phyloP scores from a whole-genome alignment of 1,140 invertebrate species.

The Saccostrea cuccullata region DNA sequence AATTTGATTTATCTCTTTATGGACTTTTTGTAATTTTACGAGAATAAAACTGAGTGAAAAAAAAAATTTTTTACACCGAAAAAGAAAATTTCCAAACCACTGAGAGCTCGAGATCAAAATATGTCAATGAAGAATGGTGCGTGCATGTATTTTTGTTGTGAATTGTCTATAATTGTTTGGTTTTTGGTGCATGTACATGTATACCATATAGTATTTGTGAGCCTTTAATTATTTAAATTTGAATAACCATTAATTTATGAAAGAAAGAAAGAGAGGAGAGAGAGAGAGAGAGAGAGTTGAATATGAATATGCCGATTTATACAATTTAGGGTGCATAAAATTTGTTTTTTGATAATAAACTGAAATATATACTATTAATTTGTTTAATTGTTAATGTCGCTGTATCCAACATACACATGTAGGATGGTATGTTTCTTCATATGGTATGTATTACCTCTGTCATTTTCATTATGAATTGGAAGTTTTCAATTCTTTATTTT shows the following conservation, averaged over 20 bases:
- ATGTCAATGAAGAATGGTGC: too few relatives aligned
- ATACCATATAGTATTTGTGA: not conserved
- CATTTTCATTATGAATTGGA: too few relatives aligned
- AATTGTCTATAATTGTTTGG: not conserved
- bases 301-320: not conserved
- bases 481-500: too few relatives aligned
- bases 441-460: too few relatives aligned
- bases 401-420: not conserved
- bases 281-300: not conserved
- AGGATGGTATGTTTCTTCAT: not conserved
- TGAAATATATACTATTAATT: not conserved
- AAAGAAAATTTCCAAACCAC: too few relatives aligned
- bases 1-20: not conserved
- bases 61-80: not conserved
- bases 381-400: not conserved
- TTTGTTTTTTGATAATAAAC: not conserved
- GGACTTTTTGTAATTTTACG: not conserved
- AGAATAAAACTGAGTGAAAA: not conserved
- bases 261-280: not conserved
- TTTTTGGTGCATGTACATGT: not conserved
- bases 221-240: not conserved
- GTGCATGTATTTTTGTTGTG: not conserved
- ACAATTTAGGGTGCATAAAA: not conserved
- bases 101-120: too few relatives aligned
- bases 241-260: not conserved